Conservation (phyloP, 2,888 invertebrate species). For the Brenthis ino region DNA sequence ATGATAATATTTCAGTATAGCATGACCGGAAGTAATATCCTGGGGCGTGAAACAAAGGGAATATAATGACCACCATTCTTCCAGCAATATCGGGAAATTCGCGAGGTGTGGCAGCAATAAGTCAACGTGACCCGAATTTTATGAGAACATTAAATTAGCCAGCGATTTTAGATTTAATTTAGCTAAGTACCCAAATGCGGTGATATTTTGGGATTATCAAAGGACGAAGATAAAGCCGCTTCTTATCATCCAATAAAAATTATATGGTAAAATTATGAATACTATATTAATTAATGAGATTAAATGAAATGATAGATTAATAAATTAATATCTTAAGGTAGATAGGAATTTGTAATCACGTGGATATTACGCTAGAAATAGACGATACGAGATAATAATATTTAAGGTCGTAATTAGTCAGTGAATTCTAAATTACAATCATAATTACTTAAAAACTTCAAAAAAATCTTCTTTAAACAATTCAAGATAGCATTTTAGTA, state of each 20-base stretch:
- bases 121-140: slow-evolving; percentile 59
- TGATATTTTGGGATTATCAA: slow-evolving; percentile 19
- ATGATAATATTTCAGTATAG: slow-evolving; percentile 72
- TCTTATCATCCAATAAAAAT: slow-evolving; percentile 12
- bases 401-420: too few relatives aligned
- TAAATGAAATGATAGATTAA: too few relatives aligned
- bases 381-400: too few relatives aligned
- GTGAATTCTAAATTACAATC: too few relatives aligned
- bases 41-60: slow-evolving; percentile 67
- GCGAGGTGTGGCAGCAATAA: slow-evolving; percentile 68
- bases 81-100: slow-evolving; percentile 66
- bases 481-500: too few relatives aligned
- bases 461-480: too few relatives aligned
- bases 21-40: slow-evolving; percentile 77
- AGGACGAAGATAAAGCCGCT: neutral
- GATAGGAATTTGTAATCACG: too few relatives aligned
- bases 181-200: slow-evolving; percentile 40
- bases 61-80: slow-evolving; percentile 68
- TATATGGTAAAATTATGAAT: slow-evolving; percentile 10
- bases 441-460: too few relatives aligned
- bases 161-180: slow-evolving; percentile 66
- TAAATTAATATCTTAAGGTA: too few relatives aligned
- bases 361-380: too few relatives aligned
- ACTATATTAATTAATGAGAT: too few relatives aligned
- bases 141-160: slow-evolving; percentile 63